Conservation (phyloP, 1,140 invertebrate genomes). For the Psix sp. region DNA sequence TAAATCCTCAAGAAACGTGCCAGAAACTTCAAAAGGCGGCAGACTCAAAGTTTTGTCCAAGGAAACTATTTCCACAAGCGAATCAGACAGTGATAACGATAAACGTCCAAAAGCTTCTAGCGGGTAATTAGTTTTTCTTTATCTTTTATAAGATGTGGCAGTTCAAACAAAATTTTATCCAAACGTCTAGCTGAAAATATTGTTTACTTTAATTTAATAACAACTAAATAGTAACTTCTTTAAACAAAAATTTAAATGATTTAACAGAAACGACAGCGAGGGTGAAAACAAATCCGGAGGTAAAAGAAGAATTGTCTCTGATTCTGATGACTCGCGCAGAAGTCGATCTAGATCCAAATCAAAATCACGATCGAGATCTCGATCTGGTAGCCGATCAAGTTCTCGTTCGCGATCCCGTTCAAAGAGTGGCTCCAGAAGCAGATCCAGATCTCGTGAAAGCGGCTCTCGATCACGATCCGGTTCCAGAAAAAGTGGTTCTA, state of each 20-base stretch:
- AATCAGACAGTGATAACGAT: slow-evolving; percentile 89
- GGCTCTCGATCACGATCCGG: slow-evolving; percentile 49
- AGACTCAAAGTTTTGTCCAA: slow-evolving; percentile 93
- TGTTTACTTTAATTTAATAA: background rate
- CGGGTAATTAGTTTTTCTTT: slow-evolving; percentile 72
- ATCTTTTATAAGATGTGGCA: slow-evolving; percentile 4
- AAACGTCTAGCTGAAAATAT: background rate
- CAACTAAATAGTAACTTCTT: too few relatives aligned
- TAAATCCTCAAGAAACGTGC: slow-evolving; percentile 59
- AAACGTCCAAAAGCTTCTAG: slow-evolving; percentile 79
- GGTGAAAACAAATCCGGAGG: slow-evolving; percentile 74
- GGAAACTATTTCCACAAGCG: slow-evolving; percentile 95
- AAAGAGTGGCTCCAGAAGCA: slow-evolving; percentile 62
- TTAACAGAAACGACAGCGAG: slow-evolving; percentile 77
- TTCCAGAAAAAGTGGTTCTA: slow-evolving; percentile 36
- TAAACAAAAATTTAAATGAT: too few relatives aligned
- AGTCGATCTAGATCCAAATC: slow-evolving; percentile 65
- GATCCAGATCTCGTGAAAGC: slow-evolving; percentile 65
- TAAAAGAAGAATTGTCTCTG: slow-evolving; percentile 74
- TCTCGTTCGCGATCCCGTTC: slow-evolving; percentile 64
- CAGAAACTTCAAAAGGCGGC: slow-evolving; percentile 87
- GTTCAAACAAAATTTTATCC: background rate
- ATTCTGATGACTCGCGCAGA: slow-evolving; percentile 73
- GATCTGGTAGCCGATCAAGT: slow-evolving; percentile 49
- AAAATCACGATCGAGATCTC: slow-evolving; percentile 61